Evolutionary conservation across 64 coral and sea anemone genomes (phyloP).

Genomic region (Pocillopora verrucosa): DNA sequence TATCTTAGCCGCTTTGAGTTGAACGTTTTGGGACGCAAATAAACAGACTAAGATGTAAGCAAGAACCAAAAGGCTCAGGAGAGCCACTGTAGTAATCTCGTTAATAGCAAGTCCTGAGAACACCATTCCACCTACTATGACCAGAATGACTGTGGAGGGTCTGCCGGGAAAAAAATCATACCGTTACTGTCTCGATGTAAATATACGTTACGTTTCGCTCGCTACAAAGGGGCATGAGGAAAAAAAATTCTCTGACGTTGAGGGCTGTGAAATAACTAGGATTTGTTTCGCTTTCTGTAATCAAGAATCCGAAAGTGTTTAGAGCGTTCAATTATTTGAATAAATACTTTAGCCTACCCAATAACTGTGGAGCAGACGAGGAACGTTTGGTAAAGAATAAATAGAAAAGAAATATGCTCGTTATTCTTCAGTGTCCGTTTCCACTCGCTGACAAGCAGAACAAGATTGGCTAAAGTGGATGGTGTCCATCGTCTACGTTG

Average conservation of each 20-base stretch:
- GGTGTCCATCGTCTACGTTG: constrained; percentile 96
- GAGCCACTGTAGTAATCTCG: constrained; percentile 23
- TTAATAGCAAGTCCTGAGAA: constrained; percentile 20
- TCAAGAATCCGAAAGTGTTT: too few species aligned
- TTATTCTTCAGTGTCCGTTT: constrained; percentile 50
- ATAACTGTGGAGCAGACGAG: constrained; percentile 76
- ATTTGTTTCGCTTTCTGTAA: too few species aligned
- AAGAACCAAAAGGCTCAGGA: constrained; percentile 45
- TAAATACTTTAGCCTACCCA: constrained; percentile 43
- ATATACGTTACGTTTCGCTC: too few species aligned
- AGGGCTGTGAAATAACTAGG: too few species aligned
- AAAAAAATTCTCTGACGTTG: too few species aligned
- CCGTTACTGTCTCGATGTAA: too few species aligned
- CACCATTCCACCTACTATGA: constrained; percentile 82
- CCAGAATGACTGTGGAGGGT: constrained; percentile 89
- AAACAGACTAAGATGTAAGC: constrained; percentile 61
- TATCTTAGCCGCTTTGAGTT: constrained; percentile 66
- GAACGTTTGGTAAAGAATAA: constrained; percentile 74
- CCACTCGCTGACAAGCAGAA: constrained; percentile 77
- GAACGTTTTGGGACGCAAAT: constrained; percentile 62
- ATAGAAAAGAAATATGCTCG: constrained; percentile 65
- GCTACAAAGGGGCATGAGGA: too few species aligned
- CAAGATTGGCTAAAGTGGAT: constrained; percentile 84
- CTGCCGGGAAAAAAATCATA: constrained; percentile 20
- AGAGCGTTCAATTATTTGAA: too few species aligned